These are phyloP conservation scores for Sicus ferrugineus DNA, from an alignment of 2,888 invertebrate genomes.

Conservation along the genomic window DNA sequence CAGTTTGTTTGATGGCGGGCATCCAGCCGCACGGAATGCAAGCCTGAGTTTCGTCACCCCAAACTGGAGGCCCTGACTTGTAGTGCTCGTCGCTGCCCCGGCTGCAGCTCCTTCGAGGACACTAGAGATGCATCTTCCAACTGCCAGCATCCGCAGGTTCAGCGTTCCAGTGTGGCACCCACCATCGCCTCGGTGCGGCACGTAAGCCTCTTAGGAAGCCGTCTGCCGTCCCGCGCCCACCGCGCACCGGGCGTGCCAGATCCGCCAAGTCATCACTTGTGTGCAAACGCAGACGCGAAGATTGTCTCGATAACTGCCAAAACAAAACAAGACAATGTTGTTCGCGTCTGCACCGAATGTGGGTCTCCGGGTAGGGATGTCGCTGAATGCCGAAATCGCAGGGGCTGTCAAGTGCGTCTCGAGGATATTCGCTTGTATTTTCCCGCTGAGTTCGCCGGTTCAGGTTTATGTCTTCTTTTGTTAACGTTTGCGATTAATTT, in stretches of 20 bases:
- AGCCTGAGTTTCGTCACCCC: too few species aligned
- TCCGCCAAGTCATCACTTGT: constrained; percentile 10
- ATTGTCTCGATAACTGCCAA: constrained; percentile 9
- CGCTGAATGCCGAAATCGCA: too few species aligned
- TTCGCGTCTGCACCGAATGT: neutral
- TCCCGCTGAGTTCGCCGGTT: too few species aligned
- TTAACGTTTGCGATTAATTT: neutral
- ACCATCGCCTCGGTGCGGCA: neutral
- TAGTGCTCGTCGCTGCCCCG: too few species aligned
- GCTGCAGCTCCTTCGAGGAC: neutral
- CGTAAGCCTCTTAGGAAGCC: neutral
- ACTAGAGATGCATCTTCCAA: neutral
- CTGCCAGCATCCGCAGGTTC: too few species aligned
- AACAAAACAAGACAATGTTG: constrained; percentile 1
- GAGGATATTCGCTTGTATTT: neutral
- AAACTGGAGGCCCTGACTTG: too few species aligned
- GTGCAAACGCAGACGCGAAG: constrained; percentile 6
- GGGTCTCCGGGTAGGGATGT: too few species aligned
- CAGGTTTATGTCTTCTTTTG: too few species aligned
- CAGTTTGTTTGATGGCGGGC: too few species aligned
- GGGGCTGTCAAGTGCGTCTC: neutral
- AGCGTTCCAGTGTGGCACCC: too few species aligned
- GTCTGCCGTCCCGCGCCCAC: neutral
- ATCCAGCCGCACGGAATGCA: too few species aligned
- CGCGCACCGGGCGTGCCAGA: neutral